Evolutionary conservation across 2,113 vertebrate species (phyloP).

Genomic region (Hyaena hyaena): DNA sequence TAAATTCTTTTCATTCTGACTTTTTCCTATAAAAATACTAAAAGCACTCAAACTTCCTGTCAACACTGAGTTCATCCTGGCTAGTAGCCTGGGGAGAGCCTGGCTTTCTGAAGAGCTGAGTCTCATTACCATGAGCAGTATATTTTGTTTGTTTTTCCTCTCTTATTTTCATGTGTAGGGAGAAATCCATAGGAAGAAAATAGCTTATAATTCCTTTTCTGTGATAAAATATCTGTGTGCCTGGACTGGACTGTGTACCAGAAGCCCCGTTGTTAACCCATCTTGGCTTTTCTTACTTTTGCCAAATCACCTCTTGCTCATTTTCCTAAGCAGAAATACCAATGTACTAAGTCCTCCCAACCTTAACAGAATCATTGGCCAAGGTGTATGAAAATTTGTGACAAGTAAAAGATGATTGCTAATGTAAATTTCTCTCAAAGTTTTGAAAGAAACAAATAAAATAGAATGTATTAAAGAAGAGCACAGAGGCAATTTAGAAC

Average conservation of each 20-base stretch:
- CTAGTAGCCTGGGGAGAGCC: background rate
- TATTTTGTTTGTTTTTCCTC: conserved; percentile 40
- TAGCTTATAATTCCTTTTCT: background rate
- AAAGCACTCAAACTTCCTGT: background rate
- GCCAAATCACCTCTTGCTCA: background rate
- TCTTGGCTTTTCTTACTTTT: background rate
- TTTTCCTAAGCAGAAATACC: background rate
- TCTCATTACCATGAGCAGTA: conserved; percentile 39
- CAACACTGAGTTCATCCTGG: conserved; percentile 55
- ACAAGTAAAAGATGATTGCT: background rate
- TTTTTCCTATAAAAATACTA: background rate
- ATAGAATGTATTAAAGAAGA: background rate
- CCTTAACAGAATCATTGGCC: background rate
- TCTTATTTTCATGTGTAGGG: conserved; percentile 7
- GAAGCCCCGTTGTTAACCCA: background rate
- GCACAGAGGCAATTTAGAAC: background rate
- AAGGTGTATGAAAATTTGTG: background rate
- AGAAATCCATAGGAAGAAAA: conserved; percentile 13
- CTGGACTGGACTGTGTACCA: background rate
- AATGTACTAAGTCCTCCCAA: background rate
- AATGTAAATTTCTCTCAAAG: background rate
- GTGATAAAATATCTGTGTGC: background rate
- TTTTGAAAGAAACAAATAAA: background rate
- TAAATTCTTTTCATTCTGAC: conserved; percentile 50
- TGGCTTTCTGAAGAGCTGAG: conserved; percentile 49